phyloP scores from a whole-genome alignment of 2,797 vertebrate genomes.

The Rhinoraja longicauda region DNA sequence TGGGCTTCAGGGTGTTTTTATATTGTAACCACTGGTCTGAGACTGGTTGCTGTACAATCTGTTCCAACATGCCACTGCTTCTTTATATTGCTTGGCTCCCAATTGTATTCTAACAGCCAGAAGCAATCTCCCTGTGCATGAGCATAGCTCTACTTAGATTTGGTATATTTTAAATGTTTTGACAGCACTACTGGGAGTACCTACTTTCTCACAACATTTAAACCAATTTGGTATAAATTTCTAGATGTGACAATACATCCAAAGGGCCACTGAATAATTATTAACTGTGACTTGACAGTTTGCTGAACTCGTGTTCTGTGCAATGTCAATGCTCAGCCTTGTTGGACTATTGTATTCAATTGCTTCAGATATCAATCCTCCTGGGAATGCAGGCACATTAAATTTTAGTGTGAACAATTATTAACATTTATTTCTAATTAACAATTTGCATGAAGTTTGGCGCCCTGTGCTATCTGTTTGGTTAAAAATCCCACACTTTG shows the following conservation, averaged over 20 bases:
- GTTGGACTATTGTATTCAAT: neutral
- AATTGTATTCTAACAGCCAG: neutral
- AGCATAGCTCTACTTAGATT: neutral
- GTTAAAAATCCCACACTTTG: neutral
- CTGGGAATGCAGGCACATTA: no score
- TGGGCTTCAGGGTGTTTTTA: neutral
- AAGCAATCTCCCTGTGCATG: neutral
- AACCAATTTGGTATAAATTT: neutral
- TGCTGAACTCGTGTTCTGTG: neutral
- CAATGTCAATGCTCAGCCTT: neutral
- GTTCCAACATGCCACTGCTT: neutral
- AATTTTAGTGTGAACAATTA: neutral
- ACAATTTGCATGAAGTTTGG: neutral
- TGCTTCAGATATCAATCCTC: neutral
- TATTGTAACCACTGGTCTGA: neutral
- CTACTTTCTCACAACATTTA: neutral
- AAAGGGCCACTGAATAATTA: neutral
- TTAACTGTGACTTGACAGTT: neutral
- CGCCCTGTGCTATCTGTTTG: neutral
- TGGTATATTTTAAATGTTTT: neutral
- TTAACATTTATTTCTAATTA: neutral
- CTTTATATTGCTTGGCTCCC: neutral
- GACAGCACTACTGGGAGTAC: neutral
- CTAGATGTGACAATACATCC: neutral
- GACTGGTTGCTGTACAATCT: slow-evolving; percentile 7